These are phyloP conservation scores for Cichlasoma orientale DNA, from an alignment of 2,797 vertebrate genomes.

Conservation along the genomic window DNA sequence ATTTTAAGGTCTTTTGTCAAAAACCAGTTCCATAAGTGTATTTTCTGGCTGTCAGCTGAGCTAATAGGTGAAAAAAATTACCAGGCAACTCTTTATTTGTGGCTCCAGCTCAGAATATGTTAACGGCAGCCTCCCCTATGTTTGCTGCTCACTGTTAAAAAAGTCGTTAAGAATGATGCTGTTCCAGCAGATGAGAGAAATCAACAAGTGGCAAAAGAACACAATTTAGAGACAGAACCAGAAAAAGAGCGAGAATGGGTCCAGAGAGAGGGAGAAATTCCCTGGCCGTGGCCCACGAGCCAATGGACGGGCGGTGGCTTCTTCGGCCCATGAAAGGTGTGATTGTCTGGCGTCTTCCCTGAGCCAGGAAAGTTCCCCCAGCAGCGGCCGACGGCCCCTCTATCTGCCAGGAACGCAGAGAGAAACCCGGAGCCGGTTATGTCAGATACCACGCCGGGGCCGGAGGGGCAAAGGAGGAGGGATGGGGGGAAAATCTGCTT, in stretches of 20 bases:
- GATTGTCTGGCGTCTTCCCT: constrained; percentile 78
- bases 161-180: not conserved
- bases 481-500: constrained; percentile 39
- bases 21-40: too few relatives aligned
- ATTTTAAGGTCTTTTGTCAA: too few relatives aligned
- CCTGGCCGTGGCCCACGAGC: constrained; percentile 62
- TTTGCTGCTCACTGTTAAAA: not conserved
- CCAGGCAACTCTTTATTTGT: not conserved
- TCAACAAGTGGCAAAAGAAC: constrained; percentile 1
- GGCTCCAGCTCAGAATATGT: not conserved
- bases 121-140: too few relatives aligned
- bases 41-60: too few relatives aligned
- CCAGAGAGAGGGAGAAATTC: constrained; percentile 64
- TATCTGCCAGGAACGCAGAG: constrained; percentile 78
- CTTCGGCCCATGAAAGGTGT: constrained; percentile 82
- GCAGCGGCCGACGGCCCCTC: constrained; percentile 73
- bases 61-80: not conserved
- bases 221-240: constrained; percentile 31
- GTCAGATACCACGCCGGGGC: constrained; percentile 66
- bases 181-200: not conserved
- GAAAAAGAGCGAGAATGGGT: constrained; percentile 34
- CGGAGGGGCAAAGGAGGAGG: not conserved
- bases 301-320: constrained; percentile 71
- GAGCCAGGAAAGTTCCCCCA: constrained; percentile 86
- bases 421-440: constrained; percentile 59